Conservation (phyloP, 2,113 vertebrate species). For the Bujurquina vittata region DNA sequence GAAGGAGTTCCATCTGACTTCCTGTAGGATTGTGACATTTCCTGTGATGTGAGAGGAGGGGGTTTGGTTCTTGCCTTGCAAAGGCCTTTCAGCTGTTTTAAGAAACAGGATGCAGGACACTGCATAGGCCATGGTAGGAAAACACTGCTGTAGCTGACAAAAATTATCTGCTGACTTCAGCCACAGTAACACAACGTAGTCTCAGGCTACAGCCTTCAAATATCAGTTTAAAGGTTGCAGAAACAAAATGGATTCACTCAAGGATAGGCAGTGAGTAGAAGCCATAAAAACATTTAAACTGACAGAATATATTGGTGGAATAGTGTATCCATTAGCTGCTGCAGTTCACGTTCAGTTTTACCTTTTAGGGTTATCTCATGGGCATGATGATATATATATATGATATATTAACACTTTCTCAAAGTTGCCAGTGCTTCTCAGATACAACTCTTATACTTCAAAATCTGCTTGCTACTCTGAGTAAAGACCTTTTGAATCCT, state of each 20-base stretch:
- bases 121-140: slow-evolving; percentile 38
- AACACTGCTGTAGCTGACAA: slow-evolving; percentile 29
- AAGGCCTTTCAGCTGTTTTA: slow-evolving; percentile 47
- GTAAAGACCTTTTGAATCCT: not conserved
- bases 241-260: not conserved
- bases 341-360: not conserved
- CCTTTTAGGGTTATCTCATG: not conserved
- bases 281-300: not conserved
- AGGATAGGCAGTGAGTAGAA: not conserved
- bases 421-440: no score
- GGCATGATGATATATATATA: no score
- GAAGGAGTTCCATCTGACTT: slow-evolving; percentile 70
- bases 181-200: not conserved
- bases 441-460: no score
- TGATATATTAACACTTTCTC: no score
- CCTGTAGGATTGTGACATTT: slow-evolving; percentile 71
- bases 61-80: slow-evolving; percentile 13
- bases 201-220: not conserved
- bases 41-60: slow-evolving; percentile 50
- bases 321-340: not conserved
- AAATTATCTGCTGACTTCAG: slow-evolving; percentile 8
- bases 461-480: not conserved
- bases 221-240: not conserved
- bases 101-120: slow-evolving; percentile 60
- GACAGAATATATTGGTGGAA: no score